A percentile compares a stretch with the other conserved stretches of the same genome.
Conservation (phyloP, 1,140 invertebrate genomes). For the Prorops nasuta region DNA sequence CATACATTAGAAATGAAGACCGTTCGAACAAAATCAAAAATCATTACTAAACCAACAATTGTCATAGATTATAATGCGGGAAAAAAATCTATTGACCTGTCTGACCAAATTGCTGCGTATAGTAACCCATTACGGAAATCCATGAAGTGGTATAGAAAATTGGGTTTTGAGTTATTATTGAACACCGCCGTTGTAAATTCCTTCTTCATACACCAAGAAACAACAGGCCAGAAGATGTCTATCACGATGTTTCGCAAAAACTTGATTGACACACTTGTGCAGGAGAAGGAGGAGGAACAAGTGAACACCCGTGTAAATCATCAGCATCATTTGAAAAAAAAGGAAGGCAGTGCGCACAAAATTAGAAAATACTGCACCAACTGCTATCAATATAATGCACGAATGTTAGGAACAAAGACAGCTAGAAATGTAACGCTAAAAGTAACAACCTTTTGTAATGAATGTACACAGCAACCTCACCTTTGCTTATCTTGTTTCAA, state of each 20-base stretch:
- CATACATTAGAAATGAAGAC: conserved; percentile 4
- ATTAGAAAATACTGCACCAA: conserved; percentile 7
- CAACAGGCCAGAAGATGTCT: conserved; percentile 5
- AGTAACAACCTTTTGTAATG: conserved; percentile 5
- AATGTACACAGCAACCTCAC: conserved; percentile 4
- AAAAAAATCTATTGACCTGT: conserved; percentile 6
- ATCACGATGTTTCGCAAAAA: conserved; percentile 2
- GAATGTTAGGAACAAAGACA: conserved; percentile 6
- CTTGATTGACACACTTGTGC: background rate
- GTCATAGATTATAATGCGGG: conserved; percentile 3
- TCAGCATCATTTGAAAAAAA: conserved; percentile 7
- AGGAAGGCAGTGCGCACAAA: conserved; percentile 5
- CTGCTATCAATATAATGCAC: background rate
- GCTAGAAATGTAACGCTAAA: conserved; percentile 8
- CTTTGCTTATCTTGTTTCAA: conserved; percentile 11
- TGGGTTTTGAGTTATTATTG: conserved; percentile 42
- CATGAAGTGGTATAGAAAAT: conserved; percentile 45
- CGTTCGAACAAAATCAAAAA: conserved; percentile 10
- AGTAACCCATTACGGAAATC: conserved; percentile 42
- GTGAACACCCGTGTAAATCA: background rate
- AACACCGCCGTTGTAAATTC: conserved; percentile 28
- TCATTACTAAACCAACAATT: conserved; percentile 12
- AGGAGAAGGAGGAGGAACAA: background rate
- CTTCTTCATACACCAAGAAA: conserved; percentile 1
- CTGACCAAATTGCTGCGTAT: conserved; percentile 29